These are phyloP conservation scores for Leptestheria dahalacensis DNA, from an alignment of 1,140 invertebrate genomes.

Conservation along the genomic window DNA sequence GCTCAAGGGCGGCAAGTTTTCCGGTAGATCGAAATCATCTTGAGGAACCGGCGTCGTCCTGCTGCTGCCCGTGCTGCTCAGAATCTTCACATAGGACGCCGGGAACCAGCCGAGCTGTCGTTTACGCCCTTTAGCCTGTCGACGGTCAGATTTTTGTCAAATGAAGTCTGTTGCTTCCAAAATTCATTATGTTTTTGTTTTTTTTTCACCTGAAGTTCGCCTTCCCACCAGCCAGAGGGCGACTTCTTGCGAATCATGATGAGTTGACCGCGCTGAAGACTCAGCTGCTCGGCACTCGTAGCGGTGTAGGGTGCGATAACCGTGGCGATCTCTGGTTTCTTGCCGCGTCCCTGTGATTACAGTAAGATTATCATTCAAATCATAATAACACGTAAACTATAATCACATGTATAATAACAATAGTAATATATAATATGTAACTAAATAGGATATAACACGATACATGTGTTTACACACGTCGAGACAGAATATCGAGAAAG, in stretches of 20 bases:
- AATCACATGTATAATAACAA: no score
- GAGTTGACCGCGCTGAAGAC: constrained; percentile 78
- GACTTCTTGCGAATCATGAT: constrained; percentile 93
- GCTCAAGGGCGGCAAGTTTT: neutral
- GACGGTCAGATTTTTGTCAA: neutral
- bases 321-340: constrained; percentile 74
- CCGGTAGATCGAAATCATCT: neutral
- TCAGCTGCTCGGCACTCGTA: constrained; percentile 76
- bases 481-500: no score
- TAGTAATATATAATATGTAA: no score
- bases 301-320: constrained; percentile 77
- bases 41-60: constrained; percentile 23
- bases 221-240: constrained; percentile 97
- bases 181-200: neutral
- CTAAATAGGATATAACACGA: no score
- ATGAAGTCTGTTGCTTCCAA: neutral
- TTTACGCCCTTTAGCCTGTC: constrained; percentile 75
- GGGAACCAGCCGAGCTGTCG: constrained; percentile 95
- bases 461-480: no score
- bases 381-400: no score
- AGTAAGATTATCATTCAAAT: neutral
- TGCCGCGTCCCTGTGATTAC: constrained; percentile 27
- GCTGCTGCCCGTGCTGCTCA: constrained; percentile 28
- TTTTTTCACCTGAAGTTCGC: constrained; percentile 66
- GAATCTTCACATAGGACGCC: constrained; percentile 84